Base-by-base conservation (phyloP, 2,797 vertebrate species). In the Rhabdomys pumilio region DNA sequence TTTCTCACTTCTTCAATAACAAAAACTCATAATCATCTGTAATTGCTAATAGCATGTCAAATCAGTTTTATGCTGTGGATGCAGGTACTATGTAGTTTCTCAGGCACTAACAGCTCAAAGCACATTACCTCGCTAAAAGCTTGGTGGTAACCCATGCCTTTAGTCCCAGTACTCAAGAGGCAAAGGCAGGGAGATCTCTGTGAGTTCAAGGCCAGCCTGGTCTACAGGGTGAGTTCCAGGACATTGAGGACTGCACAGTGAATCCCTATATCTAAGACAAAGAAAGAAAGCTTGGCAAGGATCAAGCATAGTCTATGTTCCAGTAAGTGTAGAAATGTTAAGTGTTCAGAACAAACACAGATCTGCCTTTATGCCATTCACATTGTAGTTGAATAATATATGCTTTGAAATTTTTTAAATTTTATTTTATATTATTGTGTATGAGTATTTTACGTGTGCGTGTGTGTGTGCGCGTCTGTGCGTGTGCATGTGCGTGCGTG, bases 1-100 rank as follows among this genome's bases (percentile, higher is more conserved):
- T 31, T 55, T n/a, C 79, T 92, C 67, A 47, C 29, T 90, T 38
- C 29, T 72, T 83, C 20, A 55, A 53, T 90, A 75, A 38, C 19
- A 79, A 92, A 89, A 93, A 75, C 61, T 90, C 61, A 55, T 29
- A 67, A 34, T 50, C n/a, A 80, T 80, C 79, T 34, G 61, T 19
- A 63, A 15, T 55, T 84, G 76, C 67, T 80, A 34, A 61, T n/a
- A 80, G 15, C 41, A 73, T 6, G 20, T 91, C 14, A 69, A 44
- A 41, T 63, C 13, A 10, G 15, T 69, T 73, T 76, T 38, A 14
- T 57, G 0, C 61, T 31, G 55, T 85, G 69, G 82, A n/a, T 44
- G 50, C 2, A 77, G 13, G 17, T 26, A 57, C 47, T 75, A 4
- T 75, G 59, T 84, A 72, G 53, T 57, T 19, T 53, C 77, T 81